Conservation (phyloP, 2,113 vertebrate species). For the Agelaius phoeniceus region DNA sequence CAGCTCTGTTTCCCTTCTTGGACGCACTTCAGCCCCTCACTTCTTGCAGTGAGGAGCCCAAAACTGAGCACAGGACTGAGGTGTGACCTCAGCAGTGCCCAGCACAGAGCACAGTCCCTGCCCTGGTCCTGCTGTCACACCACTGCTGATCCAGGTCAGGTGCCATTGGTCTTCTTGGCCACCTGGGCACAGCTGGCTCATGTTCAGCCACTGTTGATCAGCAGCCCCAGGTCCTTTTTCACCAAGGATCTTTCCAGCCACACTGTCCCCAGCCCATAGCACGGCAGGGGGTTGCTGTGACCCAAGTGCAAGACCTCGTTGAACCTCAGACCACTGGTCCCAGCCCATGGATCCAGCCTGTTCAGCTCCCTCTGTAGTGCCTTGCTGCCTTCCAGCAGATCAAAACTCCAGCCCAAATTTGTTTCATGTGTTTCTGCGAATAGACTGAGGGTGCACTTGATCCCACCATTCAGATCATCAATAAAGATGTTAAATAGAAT, state of each 20-base stretch:
- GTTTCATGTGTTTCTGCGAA: not conserved
- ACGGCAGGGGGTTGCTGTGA: not conserved
- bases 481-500: not conserved
- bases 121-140: not conserved
- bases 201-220: not conserved
- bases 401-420: not conserved
- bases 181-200: not conserved
- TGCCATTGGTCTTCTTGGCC: not conserved
- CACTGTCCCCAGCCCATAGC: not conserved
- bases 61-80: accelerated
- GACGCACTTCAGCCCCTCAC: accelerated
- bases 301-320: not conserved
- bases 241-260: not conserved
- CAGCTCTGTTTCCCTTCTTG: not conserved
- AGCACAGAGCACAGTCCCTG: not conserved
- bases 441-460: not conserved
- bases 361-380: too few relatives aligned
- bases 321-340: not conserved
- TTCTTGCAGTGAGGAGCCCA: not conserved
- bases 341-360: not conserved
- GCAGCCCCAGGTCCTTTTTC: not conserved
- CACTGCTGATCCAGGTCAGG: not conserved
- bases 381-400: not conserved
- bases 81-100: not conserved
- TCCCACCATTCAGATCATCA: not conserved